Percentiles rank a stretch among this genome's conserved stretches.
These are phyloP conservation scores for Polypedilum vanderplanki DNA, from an alignment of 1,140 invertebrate species.

Conservation along the genomic window DNA sequence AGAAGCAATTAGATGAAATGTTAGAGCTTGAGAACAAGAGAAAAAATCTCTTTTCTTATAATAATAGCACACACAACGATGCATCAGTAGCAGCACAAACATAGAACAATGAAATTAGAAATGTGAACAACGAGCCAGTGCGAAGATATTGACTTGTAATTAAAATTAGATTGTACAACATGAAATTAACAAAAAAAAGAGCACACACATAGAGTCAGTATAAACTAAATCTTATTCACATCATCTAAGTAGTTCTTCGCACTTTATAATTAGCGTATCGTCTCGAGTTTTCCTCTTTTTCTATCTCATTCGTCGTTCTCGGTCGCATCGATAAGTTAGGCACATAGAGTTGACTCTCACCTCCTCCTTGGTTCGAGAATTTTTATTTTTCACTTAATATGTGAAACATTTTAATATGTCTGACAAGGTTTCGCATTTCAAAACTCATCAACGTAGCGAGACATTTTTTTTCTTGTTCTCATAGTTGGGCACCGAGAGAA, in stretches of 20 bases:
- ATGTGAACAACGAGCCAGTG: neutral
- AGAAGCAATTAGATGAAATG: neutral
- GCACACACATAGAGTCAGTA: neutral
- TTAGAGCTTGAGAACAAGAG: neutral
- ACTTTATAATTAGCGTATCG: constrained; percentile 18
- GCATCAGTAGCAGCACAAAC: neutral
- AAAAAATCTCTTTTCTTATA: too few relatives aligned
- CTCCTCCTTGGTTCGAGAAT: too few relatives aligned
- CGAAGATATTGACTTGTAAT: constrained; percentile 3
- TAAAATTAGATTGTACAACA: constrained; percentile 19
- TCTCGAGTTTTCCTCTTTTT: neutral
- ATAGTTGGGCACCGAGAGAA: constrained; percentile 15
- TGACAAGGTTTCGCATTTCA: neutral
- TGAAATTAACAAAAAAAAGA: neutral
- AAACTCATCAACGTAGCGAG: neutral
- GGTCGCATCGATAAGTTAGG: neutral
- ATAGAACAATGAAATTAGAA: constrained; percentile 1
- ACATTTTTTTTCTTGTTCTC: neutral
- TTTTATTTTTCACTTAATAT: too few relatives aligned
- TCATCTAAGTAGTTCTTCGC: constrained; percentile 17
- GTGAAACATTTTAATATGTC: neutral
- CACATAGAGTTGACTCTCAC: too few relatives aligned
- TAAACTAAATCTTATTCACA: neutral
- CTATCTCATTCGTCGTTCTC: neutral
- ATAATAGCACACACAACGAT: neutral